Conservation (phyloP, 1,140 invertebrate genomes). For the Cotesia chilonis region DNA sequence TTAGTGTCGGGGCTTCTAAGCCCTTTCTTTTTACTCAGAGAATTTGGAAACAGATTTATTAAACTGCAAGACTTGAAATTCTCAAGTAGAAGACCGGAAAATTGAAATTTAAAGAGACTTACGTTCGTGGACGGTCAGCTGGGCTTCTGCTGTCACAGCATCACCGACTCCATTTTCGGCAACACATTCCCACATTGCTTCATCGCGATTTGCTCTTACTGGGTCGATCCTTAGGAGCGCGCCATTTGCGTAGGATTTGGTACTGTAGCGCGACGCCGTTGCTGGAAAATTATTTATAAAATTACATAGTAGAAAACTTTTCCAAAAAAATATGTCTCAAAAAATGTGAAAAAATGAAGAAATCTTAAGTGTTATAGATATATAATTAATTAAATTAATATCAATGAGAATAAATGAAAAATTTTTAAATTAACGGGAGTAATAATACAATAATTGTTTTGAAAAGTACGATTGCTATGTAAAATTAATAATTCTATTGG, state of each 20-base stretch:
- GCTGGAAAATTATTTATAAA: constrained; percentile 53
- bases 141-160: constrained; percentile 87
- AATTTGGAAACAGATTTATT: too few species aligned
- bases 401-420: too few species aligned
- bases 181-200: constrained; percentile 93
- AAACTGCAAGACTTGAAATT: too few species aligned
- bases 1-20: too few species aligned
- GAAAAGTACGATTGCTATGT: too few species aligned
- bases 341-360: not conserved
- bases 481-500: too few species aligned
- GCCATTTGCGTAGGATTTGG: constrained; percentile 74
- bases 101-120: constrained; percentile 58
- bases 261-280: constrained; percentile 78
- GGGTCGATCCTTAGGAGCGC: constrained; percentile 93
- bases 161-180: constrained; percentile 97
- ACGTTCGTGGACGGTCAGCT: constrained; percentile 89
- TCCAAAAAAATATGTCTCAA: not conserved
- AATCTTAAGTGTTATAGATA: not conserved
- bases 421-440: too few species aligned
- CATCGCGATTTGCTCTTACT: constrained; percentile 82
- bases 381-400: too few species aligned
- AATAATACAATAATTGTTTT: too few species aligned
- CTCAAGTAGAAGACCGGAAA: too few species aligned
- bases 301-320: not conserved
- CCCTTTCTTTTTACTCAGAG: too few species aligned